These are phyloP conservation scores for Chromis chromis DNA, from an alignment of 2,797 vertebrate species.

Conservation along the genomic window DNA sequence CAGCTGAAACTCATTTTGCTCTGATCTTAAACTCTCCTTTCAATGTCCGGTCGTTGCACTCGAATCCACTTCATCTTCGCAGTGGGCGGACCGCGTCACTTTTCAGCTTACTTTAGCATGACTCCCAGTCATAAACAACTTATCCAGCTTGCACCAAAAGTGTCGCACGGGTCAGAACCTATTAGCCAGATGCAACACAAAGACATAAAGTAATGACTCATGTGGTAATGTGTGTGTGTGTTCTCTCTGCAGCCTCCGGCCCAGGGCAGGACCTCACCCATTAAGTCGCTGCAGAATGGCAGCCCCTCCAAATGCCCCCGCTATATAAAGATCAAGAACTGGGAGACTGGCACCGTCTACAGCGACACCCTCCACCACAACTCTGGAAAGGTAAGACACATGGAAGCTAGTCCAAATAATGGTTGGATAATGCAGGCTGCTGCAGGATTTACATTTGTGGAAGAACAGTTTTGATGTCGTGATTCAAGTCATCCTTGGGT, in stretches of 20 bases:
- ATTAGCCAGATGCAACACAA: constrained; percentile 20
- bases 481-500: not conserved
- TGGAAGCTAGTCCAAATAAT: not conserved
- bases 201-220: constrained; percentile 3
- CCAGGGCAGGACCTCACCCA: constrained; percentile 86
- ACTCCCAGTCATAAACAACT: constrained; percentile 26
- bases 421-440: not conserved
- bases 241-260: constrained; percentile 78
- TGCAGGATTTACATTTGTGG: not conserved
- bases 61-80: not conserved
- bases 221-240: constrained; percentile 33
- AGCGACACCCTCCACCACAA: constrained; percentile 92
- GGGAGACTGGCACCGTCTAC: constrained; percentile 90
- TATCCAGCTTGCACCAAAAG: constrained; percentile 15
- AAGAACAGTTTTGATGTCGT: not conserved
- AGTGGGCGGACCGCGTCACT: not conserved
- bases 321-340: constrained; percentile 96
- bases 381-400: constrained; percentile 85
- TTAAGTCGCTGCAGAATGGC: constrained; percentile 86
- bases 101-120: constrained; percentile 13
- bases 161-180: constrained; percentile 12
- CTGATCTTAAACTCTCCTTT: constrained; percentile 12
- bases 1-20: not conserved
- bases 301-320: constrained; percentile 96
- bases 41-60: constrained; percentile 22